A percentile compares a stretch with the other conserved stretches of the same genome.
These are phyloP conservation scores for Sporophila hypoxantha DNA, from an alignment of 2,113 vertebrate species.

Conservation along the genomic window DNA sequence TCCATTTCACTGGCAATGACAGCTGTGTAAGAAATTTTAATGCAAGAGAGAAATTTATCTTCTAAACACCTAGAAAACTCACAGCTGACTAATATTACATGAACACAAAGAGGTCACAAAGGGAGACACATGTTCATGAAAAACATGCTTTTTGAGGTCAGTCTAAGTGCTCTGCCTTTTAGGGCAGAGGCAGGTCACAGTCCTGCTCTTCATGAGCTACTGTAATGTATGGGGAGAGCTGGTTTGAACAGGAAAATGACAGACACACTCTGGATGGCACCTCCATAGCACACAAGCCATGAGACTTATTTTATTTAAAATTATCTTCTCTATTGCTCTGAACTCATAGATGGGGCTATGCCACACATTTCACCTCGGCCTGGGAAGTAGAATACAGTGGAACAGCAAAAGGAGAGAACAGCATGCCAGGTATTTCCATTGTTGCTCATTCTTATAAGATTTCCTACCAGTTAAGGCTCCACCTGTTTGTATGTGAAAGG, in stretches of 20 bases:
- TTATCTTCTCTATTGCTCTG: not conserved
- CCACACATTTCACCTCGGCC: fast-evolving
- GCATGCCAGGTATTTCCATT: not conserved
- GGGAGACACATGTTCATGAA: not conserved
- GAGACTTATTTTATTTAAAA: not conserved
- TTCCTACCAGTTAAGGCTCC: not conserved
- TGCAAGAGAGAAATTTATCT: not conserved
- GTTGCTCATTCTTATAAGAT: not conserved
- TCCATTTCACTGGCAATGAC: not conserved
- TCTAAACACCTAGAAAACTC: not conserved
- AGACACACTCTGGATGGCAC: not conserved
- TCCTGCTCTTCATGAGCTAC: not conserved
- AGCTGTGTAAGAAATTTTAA: not conserved
- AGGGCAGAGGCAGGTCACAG: not conserved
- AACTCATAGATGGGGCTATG: not conserved
- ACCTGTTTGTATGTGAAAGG: not conserved
- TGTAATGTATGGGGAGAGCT: not conserved
- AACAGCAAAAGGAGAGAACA: not conserved
- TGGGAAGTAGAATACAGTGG: not conserved
- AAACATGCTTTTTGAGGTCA: not conserved
- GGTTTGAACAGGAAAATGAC: not conserved
- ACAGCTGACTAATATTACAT: not conserved
- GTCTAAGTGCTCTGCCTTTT: not conserved
- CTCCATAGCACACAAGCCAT: not conserved
- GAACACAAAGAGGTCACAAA: not conserved